These are phyloP conservation scores for Pseudochaenichthys georgianus DNA, from an alignment of 2,797 vertebrate species.

Conservation along the genomic window DNA sequence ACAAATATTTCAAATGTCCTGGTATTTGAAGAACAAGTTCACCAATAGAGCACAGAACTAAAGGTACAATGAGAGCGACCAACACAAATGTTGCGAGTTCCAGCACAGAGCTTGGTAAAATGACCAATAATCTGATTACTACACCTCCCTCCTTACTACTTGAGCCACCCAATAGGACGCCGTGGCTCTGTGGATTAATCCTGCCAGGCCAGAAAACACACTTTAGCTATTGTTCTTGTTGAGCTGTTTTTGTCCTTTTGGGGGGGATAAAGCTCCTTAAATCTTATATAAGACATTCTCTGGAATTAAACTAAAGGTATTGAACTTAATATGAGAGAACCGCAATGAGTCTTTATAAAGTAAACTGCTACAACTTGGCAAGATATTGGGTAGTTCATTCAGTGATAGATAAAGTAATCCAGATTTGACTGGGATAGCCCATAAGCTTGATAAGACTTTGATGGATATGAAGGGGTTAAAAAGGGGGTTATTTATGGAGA, in stretches of 20 bases:
- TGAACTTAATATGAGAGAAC: conserved; percentile 29
- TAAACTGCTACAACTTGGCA: neutral
- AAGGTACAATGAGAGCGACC: conserved; percentile 9
- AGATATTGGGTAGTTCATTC: conserved; percentile 1
- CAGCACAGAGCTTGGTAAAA: conserved; percentile 62
- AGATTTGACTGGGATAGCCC: conserved; percentile 20
- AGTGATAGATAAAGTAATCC: conserved; percentile 3
- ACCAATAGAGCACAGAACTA: neutral
- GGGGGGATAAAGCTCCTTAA: conserved; percentile 65
- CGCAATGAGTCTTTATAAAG: neutral
- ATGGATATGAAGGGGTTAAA: conserved; percentile 3
- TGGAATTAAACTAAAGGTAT: conserved; percentile 37
- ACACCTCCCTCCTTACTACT: conserved; percentile 51
- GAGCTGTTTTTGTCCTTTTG: conserved; percentile 74
- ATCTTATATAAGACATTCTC: conserved; percentile 68
- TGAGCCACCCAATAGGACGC: conserved; percentile 64
- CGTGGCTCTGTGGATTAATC: conserved; percentile 62
- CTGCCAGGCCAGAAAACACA: conserved; percentile 57
- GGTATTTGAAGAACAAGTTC: conserved; percentile 13
- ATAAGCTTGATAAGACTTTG: conserved; percentile 3
- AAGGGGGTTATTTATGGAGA: conserved; percentile 9
- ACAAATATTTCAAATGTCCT: conserved; percentile 3
- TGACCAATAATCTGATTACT: conserved; percentile 83
- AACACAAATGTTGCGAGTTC: conserved; percentile 36
- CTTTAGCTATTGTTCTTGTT: conserved; percentile 75